A percentile compares a stretch with the other conserved stretches of the same genome.
Conservation (phyloP, 2,888 invertebrate genomes). For the Machimus atricapillus region DNA sequence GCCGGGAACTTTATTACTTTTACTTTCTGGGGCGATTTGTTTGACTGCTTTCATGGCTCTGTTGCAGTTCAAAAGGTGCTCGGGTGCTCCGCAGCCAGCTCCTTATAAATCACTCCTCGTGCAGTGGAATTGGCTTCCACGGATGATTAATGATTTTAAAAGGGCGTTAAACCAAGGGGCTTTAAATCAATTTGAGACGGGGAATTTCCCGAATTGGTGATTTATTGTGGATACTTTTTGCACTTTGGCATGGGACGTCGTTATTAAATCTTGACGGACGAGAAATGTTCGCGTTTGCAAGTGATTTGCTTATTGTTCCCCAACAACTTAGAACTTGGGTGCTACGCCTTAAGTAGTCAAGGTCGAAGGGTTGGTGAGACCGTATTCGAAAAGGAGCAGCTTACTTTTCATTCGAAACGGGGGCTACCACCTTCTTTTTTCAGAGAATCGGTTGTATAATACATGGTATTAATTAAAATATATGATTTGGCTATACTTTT, state of each 20-base stretch:
- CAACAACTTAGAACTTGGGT: background rate
- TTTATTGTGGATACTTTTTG: background rate
- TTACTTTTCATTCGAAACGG: too few relatives aligned
- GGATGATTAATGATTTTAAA: slow-evolving; percentile 28
- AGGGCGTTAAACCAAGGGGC: background rate
- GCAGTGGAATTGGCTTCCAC: background rate
- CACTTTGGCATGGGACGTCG: background rate
- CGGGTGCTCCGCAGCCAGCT: background rate
- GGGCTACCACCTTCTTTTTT: too few relatives aligned
- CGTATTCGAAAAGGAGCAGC: background rate
- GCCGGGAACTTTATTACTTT: background rate
- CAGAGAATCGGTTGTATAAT: too few relatives aligned
- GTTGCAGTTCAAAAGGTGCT: background rate
- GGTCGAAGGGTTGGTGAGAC: background rate
- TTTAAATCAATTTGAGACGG: background rate
- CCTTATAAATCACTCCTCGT: background rate
- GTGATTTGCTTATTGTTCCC: background rate
- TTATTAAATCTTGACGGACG: background rate
- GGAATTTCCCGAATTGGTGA: background rate
- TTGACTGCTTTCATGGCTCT: background rate
- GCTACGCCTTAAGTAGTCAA: background rate
- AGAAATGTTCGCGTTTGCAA: background rate
- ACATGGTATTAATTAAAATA: too few relatives aligned
- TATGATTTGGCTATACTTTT: too few relatives aligned
- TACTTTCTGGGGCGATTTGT: background rate